phyloP scores from a whole-genome alignment of 2,888 invertebrate species.

The Gari tellinella region DNA sequence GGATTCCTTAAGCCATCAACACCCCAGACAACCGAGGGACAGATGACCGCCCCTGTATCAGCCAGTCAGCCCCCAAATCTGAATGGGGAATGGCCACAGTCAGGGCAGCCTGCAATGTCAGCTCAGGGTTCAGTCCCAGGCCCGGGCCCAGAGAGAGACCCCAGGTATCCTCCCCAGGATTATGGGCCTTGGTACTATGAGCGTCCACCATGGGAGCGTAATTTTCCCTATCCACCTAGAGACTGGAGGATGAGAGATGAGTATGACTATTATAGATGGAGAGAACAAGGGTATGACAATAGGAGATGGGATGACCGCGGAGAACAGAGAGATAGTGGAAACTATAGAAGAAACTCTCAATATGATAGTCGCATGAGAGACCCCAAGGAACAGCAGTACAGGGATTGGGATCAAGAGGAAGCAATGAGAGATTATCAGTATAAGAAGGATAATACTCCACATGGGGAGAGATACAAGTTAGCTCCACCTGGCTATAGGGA shows the following conservation, averaged over 20 bases:
- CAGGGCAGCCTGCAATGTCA: too few species aligned
- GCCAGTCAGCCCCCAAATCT: too few species aligned
- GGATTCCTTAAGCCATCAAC: constrained; percentile 42
- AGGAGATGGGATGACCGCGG: constrained; percentile 27
- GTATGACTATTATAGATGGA: constrained; percentile 39
- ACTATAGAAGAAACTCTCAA: constrained; percentile 3
- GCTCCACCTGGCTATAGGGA: constrained; percentile 42
- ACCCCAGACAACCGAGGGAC: too few species aligned
- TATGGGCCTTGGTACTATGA: constrained; percentile 34
- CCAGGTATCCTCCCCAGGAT: constrained; percentile 11
- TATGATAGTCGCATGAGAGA: constrained; percentile 40
- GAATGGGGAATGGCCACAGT: too few species aligned
- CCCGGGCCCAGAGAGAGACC: constrained; percentile 3
- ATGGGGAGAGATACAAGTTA: constrained; percentile 56
- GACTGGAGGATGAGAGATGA: constrained; percentile 36
- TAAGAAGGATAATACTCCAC: constrained; percentile 45
- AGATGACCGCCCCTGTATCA: too few species aligned
- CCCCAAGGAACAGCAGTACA: constrained; percentile 21
- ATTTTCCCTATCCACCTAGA: constrained; percentile 23
- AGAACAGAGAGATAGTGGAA: constrained; percentile 23
- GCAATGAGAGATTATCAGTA: constrained; percentile 29
- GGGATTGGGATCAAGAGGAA: constrained; percentile 28
- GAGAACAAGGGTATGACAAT: constrained; percentile 39
- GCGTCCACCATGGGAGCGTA: constrained; percentile 17
- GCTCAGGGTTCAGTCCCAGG: background rate